These are phyloP conservation scores for Amblyornis subalaris DNA, from an alignment of 2,113 vertebrate genomes.

Conservation along the genomic window DNA sequence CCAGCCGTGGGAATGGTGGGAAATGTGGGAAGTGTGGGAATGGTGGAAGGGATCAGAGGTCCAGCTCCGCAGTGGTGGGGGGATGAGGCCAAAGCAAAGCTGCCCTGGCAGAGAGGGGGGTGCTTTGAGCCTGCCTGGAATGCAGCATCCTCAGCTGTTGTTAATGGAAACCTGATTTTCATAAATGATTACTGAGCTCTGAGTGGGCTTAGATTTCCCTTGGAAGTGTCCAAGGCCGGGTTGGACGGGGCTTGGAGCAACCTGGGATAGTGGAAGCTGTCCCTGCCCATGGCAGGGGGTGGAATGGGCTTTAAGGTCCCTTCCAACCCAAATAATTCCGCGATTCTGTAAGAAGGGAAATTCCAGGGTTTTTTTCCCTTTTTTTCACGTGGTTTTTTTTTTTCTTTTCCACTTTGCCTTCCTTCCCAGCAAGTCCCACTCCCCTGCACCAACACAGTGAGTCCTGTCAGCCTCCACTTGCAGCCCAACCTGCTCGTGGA, in stretches of 20 bases:
- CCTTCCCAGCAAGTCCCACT: not conserved
- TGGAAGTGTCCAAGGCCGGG: not conserved
- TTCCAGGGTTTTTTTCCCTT: fast-evolving
- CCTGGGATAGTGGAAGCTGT: not conserved
- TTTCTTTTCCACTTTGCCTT: not conserved
- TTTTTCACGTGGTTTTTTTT: not conserved
- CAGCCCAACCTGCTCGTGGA: not conserved
- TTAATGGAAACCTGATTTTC: not conserved
- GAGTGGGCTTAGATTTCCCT: not conserved
- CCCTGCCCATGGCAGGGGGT: not conserved
- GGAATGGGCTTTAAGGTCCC: not conserved
- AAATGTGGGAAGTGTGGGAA: too few species aligned
- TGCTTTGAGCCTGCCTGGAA: not conserved
- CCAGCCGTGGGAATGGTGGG: not conserved
- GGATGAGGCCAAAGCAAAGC: not conserved
- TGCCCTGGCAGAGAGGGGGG: not conserved
- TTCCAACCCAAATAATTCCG: not conserved
- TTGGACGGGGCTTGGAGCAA: not conserved
- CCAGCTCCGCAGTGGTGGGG: fast-evolving
- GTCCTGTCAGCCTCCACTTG: not conserved
- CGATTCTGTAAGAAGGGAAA: not conserved
- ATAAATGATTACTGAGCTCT: not conserved
- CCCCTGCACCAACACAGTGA: not conserved
- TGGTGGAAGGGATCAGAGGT: not conserved
- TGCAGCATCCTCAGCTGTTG: not conserved